Evolutionary conservation across 1,140 invertebrate species (phyloP).

Genomic region (Chironomus striatipennis): DNA sequence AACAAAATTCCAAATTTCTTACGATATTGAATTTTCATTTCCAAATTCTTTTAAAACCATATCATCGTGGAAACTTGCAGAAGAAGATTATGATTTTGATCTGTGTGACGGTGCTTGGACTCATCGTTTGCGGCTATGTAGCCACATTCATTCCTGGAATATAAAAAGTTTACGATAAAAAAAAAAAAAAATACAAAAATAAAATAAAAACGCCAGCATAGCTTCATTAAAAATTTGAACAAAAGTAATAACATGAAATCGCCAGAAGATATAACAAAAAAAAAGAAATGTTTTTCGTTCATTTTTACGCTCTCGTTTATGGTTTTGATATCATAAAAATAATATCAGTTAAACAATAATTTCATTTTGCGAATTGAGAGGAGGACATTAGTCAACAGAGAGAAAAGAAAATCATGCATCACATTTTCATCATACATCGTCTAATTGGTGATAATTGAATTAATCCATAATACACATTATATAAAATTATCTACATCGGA

Average conservation of each 20-base stretch:
- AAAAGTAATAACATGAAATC: background rate
- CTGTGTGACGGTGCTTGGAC: constrained; percentile 82
- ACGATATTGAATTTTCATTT: background rate
- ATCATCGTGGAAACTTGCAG: constrained; percentile 50
- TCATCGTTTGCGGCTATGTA: constrained; percentile 63
- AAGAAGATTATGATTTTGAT: constrained; percentile 99
- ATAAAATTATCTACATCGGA: too few species aligned
- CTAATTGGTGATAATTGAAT: too few species aligned
- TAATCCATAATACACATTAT: too few species aligned
- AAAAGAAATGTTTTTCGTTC: too few species aligned
- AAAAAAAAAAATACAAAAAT: too few species aligned
- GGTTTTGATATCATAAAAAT: too few species aligned
- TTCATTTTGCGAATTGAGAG: too few species aligned
- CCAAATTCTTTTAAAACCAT: constrained; percentile 2
- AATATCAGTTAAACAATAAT: too few species aligned
- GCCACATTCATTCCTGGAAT: constrained; percentile 32
- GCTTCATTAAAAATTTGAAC: background rate
- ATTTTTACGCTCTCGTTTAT: too few species aligned
- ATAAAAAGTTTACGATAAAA: background rate
- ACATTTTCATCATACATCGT: too few species aligned
- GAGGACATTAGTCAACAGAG: too few species aligned
- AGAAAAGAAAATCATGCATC: too few species aligned
- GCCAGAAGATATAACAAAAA: constrained; percentile 3
- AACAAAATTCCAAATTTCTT: constrained; percentile 1
- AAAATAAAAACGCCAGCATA: constrained; percentile 1